Conservation (phyloP, 2,113 vertebrate species). For the Lophura nycthemera region DNA sequence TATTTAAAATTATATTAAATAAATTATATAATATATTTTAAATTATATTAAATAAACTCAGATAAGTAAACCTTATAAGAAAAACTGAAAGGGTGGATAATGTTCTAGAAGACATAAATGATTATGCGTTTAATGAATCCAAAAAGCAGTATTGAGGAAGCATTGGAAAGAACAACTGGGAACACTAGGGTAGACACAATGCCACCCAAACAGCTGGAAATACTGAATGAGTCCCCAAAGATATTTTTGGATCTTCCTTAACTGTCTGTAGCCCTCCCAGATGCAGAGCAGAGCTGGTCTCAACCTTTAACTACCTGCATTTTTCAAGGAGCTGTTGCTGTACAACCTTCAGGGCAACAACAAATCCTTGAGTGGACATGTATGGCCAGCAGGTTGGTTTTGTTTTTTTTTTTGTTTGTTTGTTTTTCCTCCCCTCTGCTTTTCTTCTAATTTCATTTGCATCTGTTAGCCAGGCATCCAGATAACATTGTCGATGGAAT, state of each 20-base stretch:
- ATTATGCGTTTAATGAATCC: neutral
- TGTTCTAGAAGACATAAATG: neutral
- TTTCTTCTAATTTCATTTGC: neutral
- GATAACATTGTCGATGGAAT: neutral
- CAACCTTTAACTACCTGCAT: neutral
- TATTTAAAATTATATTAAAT: neutral
- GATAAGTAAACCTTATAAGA: too few species aligned
- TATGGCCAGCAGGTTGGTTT: neutral
- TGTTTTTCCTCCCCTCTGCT: rapidly evolving
- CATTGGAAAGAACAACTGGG: neutral
- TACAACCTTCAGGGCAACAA: neutral
- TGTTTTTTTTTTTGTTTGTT: too few species aligned
- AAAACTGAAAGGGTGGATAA: neutral
- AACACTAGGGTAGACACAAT: neutral
- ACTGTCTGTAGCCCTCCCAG: neutral
- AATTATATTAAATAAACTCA: neutral
- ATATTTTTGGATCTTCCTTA: neutral
- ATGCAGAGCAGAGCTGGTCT: neutral
- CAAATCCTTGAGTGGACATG: neutral
- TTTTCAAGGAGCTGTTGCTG: neutral
- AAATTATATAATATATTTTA: too few species aligned
- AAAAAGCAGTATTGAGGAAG: neutral
- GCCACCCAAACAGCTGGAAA: neutral
- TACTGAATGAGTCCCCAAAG: neutral
- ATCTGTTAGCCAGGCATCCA: neutral